phyloP scores from a whole-genome alignment of 2,888 invertebrate genomes.

The Lasioglossum lativentre region DNA sequence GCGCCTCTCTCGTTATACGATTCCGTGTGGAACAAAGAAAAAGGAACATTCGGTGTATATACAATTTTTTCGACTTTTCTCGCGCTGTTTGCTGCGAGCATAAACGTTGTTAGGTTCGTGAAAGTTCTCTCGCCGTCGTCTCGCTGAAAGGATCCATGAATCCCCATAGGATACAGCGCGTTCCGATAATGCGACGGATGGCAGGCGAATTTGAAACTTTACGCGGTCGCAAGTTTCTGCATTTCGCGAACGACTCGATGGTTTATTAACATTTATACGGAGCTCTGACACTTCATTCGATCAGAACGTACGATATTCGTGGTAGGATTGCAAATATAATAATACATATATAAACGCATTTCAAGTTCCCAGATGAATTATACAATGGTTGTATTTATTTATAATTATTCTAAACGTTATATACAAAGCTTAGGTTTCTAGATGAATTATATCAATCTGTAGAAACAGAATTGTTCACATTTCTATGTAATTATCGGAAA shows the following conservation, averaged over 20 bases:
- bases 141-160: conserved; percentile 22
- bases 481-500: too few species aligned
- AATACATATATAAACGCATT: not conserved
- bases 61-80: too few species aligned
- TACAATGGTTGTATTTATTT: not conserved
- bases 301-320: too few species aligned
- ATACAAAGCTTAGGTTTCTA: not conserved
- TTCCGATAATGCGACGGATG: conserved; percentile 4
- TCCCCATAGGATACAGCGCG: conserved; percentile 22
- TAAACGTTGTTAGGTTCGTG: not conserved
- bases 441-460: not conserved
- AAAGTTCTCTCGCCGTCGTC: too few species aligned
- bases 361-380: not conserved
- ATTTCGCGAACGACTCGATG: too few species aligned
- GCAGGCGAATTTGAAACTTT: conserved; percentile 5
- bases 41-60: too few species aligned
- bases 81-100: too few species aligned
- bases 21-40: too few species aligned
- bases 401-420: not conserved
- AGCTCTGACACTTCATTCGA: too few species aligned
- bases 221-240: not conserved
- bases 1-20: too few species aligned
- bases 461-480: not conserved
- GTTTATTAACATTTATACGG: conserved; percentile 11
- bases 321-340: too few species aligned